Evolutionary conservation across 2,113 vertebrate genomes (phyloP).

Genomic region (Peromyscus leucopus): DNA sequence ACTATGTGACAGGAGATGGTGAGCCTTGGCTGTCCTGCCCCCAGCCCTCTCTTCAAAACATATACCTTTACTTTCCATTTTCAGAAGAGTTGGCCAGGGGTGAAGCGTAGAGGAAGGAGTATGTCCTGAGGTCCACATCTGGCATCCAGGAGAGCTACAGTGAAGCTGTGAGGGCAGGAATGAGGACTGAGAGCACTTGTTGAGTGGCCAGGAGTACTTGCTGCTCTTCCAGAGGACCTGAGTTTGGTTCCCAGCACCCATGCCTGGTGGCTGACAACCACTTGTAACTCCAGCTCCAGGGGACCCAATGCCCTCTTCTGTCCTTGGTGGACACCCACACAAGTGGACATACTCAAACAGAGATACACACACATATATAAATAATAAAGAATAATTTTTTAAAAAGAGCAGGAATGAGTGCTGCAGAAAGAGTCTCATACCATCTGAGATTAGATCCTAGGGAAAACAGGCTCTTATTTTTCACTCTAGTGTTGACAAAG

Average conservation of each 20-base stretch:
- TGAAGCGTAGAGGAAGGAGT: not conserved
- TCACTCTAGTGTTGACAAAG: not conserved
- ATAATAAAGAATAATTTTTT: not conserved
- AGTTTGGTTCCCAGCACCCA: not conserved
- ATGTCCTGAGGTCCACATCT: not conserved
- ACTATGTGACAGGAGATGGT: slow-evolving; percentile 98
- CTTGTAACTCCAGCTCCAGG: not conserved
- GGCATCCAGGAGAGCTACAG: slow-evolving; percentile 22
- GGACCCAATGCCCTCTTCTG: not conserved
- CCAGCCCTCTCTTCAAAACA: slow-evolving; percentile 4
- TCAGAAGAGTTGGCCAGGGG: slow-evolving; percentile 13
- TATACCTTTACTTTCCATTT: slow-evolving; percentile 24
- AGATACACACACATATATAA: not conserved
- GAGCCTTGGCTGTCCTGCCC: slow-evolving; percentile 73
- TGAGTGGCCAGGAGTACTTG: not conserved
- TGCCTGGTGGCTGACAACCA: not conserved
- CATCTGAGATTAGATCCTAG: slow-evolving; percentile 31
- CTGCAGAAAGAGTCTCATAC: not conserved
- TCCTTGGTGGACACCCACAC: not conserved
- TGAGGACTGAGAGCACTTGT: not conserved
- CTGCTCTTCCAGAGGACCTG: not conserved
- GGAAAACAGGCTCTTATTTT: slow-evolving; percentile 7
- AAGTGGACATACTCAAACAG: not conserved
- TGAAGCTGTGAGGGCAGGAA: not conserved
- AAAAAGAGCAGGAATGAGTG: not conserved